Base-by-base conservation (phyloP, 1,140 invertebrate genomes). In the Drosophila pallidifrons region DNA sequence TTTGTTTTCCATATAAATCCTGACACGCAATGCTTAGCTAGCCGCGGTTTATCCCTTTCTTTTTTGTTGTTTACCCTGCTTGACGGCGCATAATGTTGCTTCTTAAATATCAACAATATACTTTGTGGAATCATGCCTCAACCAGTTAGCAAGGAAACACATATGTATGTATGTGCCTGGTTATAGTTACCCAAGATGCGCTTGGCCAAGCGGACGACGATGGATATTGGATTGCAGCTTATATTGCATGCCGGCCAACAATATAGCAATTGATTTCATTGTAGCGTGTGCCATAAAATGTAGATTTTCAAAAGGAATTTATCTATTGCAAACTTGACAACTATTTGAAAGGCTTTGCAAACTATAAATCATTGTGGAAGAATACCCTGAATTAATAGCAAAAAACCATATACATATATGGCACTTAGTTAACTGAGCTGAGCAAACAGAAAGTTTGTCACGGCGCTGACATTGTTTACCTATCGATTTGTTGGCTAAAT, bases 1-100 rank as follows among this genome's bases (percentile, higher is more conserved):
- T 67, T 61, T 73, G 55, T 35, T 52, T 57, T 64, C 59, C 38
- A 41, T 57, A 57, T 57, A 57, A 57, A 57, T 57, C 54, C 38
- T 10, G 71, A 35, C 57, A 75, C 61, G 74, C 61, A 72, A 66
- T 32, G 45, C 7, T 25, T 41, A 46, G 35, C 47, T 41, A 28
- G 49, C 28, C 41, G 41, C 3, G 16, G 15, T 7, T 35, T 25
- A 47, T 28, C 7, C 28, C 3, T 61, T 52, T 38, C 10, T 2
- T 38, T 32, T 25, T 25, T 25, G 20, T 25, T 67, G 20, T 32
- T 45, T 58, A 6, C 13, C 4, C 30, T 51, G 5, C 16, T 58
- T 8, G 25, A n/a, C 35, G 32, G 25, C 30, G 15, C 49, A 30
- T 54, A 66, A 72, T 43, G 35, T 13, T 28, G 10, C 43, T 41